phyloP scores from a whole-genome alignment of 2,888 invertebrate genomes.

The Tribolium freemani region DNA sequence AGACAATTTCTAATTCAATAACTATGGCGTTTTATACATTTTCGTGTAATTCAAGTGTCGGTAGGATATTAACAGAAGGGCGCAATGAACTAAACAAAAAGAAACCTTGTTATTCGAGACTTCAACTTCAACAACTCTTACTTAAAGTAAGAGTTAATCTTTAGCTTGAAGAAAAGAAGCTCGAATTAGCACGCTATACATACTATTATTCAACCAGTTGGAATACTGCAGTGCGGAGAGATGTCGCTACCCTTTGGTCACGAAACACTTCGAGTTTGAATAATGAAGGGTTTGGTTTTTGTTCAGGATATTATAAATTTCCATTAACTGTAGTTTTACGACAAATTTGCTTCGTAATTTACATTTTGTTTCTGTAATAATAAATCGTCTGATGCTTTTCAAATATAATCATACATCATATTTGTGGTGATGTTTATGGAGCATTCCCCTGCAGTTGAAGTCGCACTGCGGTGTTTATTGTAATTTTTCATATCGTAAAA shows the following conservation, averaged over 20 bases:
- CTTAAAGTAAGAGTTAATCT: too few relatives aligned
- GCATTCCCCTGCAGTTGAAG: conserved; percentile 18
- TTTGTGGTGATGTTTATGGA: conserved; percentile 14
- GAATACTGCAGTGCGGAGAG: not conserved
- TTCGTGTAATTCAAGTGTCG: not conserved
- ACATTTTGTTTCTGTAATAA: conserved; percentile 13
- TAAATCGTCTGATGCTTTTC: conserved; percentile 7
- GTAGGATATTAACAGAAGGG: too few relatives aligned
- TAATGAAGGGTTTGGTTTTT: conserved; percentile 14
- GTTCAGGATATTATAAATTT: not conserved
- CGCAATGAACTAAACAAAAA: too few relatives aligned
- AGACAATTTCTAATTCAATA: too few relatives aligned
- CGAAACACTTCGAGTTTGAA: not conserved
- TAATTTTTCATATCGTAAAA: conserved; percentile 32
- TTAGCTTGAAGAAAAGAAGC: not conserved
- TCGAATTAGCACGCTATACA: too few relatives aligned
- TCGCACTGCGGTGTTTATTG: conserved; percentile 36
- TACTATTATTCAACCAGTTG: not conserved
- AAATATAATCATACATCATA: conserved; percentile 14
- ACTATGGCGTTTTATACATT: not conserved
- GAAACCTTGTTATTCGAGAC: too few relatives aligned
- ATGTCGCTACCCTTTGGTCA: conserved; percentile 7
- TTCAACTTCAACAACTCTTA: too few relatives aligned
- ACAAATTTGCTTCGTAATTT: conserved; percentile 3
- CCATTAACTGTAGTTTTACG: conserved; percentile 8